phyloP scores from a whole-genome alignment of 2,888 invertebrate genomes.

The Dorcus hopei region DNA sequence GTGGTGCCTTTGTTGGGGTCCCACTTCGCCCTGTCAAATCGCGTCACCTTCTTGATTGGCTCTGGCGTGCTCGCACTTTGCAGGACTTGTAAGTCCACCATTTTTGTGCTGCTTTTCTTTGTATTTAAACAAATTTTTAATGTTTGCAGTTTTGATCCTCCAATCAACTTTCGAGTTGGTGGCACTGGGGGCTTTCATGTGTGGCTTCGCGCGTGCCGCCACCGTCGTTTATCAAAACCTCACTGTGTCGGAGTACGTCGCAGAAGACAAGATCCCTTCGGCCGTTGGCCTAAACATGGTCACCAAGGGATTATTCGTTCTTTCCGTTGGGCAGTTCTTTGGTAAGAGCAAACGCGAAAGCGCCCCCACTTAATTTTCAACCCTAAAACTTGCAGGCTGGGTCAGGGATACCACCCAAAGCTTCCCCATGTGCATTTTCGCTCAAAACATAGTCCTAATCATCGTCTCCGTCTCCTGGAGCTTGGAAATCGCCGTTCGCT shows the following conservation, averaged over 20 bases:
- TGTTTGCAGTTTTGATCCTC: constrained; percentile 56
- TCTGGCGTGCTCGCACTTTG: constrained; percentile 56
- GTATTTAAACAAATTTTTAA: background rate
- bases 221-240: constrained; percentile 72
- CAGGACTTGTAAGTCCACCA: constrained; percentile 54
- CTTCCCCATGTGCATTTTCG: constrained; percentile 61
- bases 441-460: constrained; percentile 57
- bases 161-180: constrained; percentile 55
- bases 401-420: constrained; percentile 64
- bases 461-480: constrained; percentile 58
- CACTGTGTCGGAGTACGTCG: constrained; percentile 64
- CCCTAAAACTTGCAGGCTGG: constrained; percentile 55
- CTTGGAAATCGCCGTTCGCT: constrained; percentile 53
- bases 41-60: constrained; percentile 62
- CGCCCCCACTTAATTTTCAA: background rate
- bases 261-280: constrained; percentile 57
- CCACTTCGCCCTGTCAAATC: constrained; percentile 58
- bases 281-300: constrained; percentile 73
- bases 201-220: constrained; percentile 70
- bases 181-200: constrained; percentile 57
- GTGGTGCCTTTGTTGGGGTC: constrained; percentile 63
- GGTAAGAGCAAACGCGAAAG: constrained; percentile 31
- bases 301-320: constrained; percentile 65
- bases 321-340: constrained; percentile 60
- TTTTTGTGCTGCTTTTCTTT: background rate